Conservation (phyloP, 1,140 invertebrate species). For the Procambarus virginalis region DNA sequence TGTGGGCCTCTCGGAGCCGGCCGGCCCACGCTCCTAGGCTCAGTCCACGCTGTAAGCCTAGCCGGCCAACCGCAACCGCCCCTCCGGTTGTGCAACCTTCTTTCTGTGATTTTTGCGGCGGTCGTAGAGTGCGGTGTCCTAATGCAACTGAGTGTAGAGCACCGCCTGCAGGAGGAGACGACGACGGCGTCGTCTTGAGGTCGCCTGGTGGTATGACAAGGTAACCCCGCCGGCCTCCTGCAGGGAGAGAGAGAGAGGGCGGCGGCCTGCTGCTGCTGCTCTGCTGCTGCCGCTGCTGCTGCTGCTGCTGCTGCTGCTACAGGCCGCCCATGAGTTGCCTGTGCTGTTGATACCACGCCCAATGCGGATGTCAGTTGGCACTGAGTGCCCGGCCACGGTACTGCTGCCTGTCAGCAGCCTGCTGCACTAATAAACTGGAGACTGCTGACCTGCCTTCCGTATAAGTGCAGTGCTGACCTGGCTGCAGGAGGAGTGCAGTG, state of each 20-base stretch:
- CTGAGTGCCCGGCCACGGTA: too few relatives aligned
- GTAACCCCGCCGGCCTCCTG: conserved; percentile 12
- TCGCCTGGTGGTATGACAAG: conserved; percentile 64
- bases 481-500: too few relatives aligned
- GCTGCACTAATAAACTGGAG: background rate
- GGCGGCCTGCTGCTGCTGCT: background rate
- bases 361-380: background rate
- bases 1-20: conserved; percentile 16
- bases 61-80: conserved; percentile 53
- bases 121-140: background rate
- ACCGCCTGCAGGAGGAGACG: conserved; percentile 1
- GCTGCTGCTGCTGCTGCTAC: background rate
- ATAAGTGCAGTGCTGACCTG: background rate
- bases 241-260: too few relatives aligned
- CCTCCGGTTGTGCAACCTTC: conserved; percentile 37
- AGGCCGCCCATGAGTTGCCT: background rate
- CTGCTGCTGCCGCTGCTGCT: background rate
- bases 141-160: conserved; percentile 21
- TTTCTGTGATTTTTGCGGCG: conserved; percentile 27
- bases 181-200: conserved; percentile 46
- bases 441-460: background rate
- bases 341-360: background rate
- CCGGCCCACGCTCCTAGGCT: conserved; percentile 40
- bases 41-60: conserved; percentile 63
- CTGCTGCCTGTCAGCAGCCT: background rate